These are phyloP conservation scores for Oreochromis tanganicae DNA, from an alignment of 2,113 vertebrate genomes.

Conservation along the genomic window DNA sequence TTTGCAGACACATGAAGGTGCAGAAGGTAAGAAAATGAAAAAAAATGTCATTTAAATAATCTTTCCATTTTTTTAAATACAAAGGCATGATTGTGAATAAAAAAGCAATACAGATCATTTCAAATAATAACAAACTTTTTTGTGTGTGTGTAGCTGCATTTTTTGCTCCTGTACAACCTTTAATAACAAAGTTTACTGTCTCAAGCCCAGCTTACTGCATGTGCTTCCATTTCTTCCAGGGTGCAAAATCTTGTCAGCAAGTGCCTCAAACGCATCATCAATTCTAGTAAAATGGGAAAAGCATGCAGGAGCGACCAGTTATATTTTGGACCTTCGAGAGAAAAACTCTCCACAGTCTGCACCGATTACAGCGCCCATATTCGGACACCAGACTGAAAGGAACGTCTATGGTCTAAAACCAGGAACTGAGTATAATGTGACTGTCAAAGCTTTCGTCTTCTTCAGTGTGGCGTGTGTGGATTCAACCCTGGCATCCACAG, in stretches of 20 bases:
- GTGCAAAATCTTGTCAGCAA: constrained; percentile 53
- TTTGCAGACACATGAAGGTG: constrained; percentile 59
- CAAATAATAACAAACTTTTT: not conserved
- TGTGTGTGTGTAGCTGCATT: not conserved
- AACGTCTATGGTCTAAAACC: constrained; percentile 53
- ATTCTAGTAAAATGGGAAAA: constrained; percentile 61
- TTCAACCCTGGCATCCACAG: constrained; percentile 34
- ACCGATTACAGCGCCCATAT: constrained; percentile 46
- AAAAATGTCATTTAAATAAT: not conserved
- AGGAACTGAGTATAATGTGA: constrained; percentile 61
- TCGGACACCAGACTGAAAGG: not conserved
- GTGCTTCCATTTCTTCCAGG: constrained; percentile 21
- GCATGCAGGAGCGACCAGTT: constrained; percentile 31
- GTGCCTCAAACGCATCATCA: constrained; percentile 35
- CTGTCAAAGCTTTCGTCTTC: constrained; percentile 64
- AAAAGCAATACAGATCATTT: not conserved
- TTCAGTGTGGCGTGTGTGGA: constrained; percentile 33
- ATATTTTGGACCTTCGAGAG: constrained; percentile 66
- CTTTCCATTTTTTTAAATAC: not conserved
- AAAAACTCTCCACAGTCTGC: constrained; percentile 26
- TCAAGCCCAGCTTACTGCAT: not conserved
- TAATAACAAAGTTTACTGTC: not conserved
- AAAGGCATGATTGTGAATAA: not conserved
- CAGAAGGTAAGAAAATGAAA: constrained; percentile 59
- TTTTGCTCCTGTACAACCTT: not conserved